Conservation (phyloP, 1,140 invertebrate species). For the Eueides isabella region DNA sequence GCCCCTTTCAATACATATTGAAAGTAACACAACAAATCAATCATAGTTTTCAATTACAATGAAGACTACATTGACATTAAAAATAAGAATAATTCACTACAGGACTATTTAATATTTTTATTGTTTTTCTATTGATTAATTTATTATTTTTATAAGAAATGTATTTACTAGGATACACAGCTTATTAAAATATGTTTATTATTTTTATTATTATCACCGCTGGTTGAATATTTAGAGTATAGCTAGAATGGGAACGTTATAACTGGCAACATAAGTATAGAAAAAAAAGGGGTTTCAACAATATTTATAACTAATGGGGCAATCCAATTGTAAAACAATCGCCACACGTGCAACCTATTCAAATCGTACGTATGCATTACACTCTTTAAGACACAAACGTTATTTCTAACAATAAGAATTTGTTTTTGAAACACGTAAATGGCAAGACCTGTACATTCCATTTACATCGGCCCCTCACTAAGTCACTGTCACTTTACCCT, state of each 20-base stretch:
- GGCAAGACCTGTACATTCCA: conserved; percentile 36
- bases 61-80: conserved; percentile 68
- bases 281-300: conserved; percentile 19
- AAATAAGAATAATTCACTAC: conserved; percentile 48
- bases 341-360: conserved; percentile 31
- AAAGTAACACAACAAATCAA: conserved; percentile 48
- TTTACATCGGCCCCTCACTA: conserved; percentile 41
- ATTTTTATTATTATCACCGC: conserved; percentile 28
- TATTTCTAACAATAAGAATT: neutral
- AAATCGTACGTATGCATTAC: conserved; percentile 21
- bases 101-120: conserved; percentile 29
- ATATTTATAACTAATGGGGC: conserved; percentile 30
- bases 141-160: conserved; percentile 11
- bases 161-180: conserved; percentile 37
- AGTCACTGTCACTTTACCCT: conserved; percentile 46
- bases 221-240: conserved; percentile 27
- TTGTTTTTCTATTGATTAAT: conserved; percentile 14
- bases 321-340: conserved; percentile 25
- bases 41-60: conserved; percentile 64
- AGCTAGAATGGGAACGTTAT: conserved; percentile 36
- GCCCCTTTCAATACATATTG: conserved; percentile 4
- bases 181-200: conserved; percentile 40
- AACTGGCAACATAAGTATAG: conserved; percentile 41
- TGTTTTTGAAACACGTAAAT: conserved; percentile 24
- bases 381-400: conserved; percentile 6